These are phyloP conservation scores for Indicator indicator DNA, from an alignment of 2,113 vertebrate genomes.

Conservation along the genomic window DNA sequence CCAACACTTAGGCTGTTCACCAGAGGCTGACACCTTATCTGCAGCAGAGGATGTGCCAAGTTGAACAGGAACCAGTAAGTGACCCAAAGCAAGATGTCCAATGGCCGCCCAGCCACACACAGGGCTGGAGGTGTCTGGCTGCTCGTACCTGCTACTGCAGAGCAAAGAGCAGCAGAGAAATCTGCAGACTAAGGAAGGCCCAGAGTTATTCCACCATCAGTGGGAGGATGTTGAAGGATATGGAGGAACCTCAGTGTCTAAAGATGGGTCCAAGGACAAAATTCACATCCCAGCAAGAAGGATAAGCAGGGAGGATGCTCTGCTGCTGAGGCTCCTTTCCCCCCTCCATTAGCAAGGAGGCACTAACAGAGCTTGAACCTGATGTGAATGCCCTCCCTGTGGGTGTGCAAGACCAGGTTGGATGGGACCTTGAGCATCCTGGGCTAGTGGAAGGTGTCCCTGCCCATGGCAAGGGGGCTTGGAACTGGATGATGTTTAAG, in stretches of 20 bases:
- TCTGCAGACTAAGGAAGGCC: not conserved
- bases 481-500: no score
- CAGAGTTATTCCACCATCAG: fast-evolving
- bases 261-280: not conserved
- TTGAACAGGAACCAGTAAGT: fast-evolving
- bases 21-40: not conserved
- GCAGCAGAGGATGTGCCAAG: not conserved
- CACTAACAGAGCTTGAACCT: not conserved
- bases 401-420: no score
- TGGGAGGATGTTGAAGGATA: not conserved
- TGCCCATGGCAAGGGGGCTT: no score
- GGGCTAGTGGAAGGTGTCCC: no score
- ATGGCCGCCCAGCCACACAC: not conserved
- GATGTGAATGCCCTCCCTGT: no score
- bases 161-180: not conserved
- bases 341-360: not conserved
- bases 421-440: no score
- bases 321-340: not conserved
- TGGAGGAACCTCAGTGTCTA: not conserved
- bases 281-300: not conserved
- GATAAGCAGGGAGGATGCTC: not conserved
- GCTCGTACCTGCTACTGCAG: not conserved
- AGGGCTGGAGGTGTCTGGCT: not conserved
- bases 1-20: not conserved
- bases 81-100: not conserved